phyloP scores from a whole-genome alignment of 2,113 vertebrate genomes.

The Syngnathoides biaculeatus region DNA sequence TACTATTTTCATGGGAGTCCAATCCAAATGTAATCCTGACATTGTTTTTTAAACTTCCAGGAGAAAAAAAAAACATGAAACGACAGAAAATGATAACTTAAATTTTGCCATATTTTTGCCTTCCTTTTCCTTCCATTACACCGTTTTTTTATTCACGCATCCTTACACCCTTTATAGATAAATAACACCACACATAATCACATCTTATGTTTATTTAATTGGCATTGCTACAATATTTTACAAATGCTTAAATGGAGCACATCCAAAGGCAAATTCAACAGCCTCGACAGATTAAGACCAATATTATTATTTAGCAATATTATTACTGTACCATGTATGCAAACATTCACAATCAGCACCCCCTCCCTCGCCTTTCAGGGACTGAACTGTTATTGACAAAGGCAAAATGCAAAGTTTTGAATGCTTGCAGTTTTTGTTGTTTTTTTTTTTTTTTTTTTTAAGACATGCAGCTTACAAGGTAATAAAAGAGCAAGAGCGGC shows the following conservation, averaged over 20 bases:
- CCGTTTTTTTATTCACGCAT: neutral
- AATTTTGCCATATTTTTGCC: too few species aligned
- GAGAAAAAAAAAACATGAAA: too few species aligned
- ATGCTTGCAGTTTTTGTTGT: constrained; percentile 54
- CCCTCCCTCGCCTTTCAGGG: constrained; percentile 27
- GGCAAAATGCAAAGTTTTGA: constrained; percentile 59
- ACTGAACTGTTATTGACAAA: constrained; percentile 49
- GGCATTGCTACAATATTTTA: constrained; percentile 68
- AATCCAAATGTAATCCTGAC: too few species aligned
- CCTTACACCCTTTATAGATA: neutral
- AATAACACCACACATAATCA: constrained; percentile 22
- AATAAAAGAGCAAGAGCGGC: constrained; percentile 41
- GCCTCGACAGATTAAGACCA: constrained; percentile 57
- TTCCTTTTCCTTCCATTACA: neutral
- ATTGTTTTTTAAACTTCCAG: too few species aligned
- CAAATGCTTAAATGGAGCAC: constrained; percentile 63
- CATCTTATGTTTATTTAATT: constrained; percentile 54
- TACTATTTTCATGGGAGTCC: too few species aligned
- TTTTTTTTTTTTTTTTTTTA: constrained; percentile 66
- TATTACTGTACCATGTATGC: constrained; percentile 27
- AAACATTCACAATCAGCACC: constrained; percentile 62
- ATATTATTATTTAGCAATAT: constrained; percentile 45
- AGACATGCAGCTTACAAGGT: constrained; percentile 65
- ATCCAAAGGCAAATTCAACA: constrained; percentile 62
- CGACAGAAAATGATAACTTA: too few species aligned